Evolutionary conservation across 2,888 invertebrate species (phyloP).

Genomic region (Carabus problematicus): DNA sequence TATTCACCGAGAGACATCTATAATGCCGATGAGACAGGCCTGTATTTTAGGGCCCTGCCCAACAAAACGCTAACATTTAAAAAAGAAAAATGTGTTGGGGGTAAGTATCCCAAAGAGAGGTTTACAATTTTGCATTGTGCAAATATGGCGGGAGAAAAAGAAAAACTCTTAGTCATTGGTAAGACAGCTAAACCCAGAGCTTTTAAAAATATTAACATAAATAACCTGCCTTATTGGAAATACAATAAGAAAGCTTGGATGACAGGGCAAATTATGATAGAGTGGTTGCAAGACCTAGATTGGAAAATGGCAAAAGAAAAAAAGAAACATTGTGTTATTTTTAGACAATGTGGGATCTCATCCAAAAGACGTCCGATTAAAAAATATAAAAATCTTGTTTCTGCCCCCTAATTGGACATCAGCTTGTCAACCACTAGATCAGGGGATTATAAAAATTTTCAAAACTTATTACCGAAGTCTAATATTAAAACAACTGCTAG

Average conservation of each 20-base stretch:
- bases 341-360: slow-evolving; percentile 34
- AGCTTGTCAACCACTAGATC: slow-evolving; percentile 11
- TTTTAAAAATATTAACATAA: slow-evolving; percentile 33
- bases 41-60: not conserved
- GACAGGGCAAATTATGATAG: slow-evolving; percentile 13
- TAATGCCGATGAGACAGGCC: not conserved
- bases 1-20: not conserved
- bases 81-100: no score
- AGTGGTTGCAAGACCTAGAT: slow-evolving; percentile 24
- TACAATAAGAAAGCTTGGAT: slow-evolving; percentile 29
- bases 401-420: slow-evolving; percentile 40
- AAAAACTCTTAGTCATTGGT: not conserved
- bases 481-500: no score
- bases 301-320: slow-evolving; percentile 12
- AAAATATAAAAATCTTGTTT: slow-evolving; percentile 31
- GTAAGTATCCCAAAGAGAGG: not conserved
- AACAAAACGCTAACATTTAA: slow-evolving; percentile 2
- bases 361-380: slow-evolving; percentile 21
- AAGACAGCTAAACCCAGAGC: slow-evolving; percentile 22
- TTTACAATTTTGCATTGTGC: not conserved
- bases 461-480: slow-evolving; percentile 39
- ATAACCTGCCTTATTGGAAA: slow-evolving; percentile 37
- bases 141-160: not conserved
- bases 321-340: no score
- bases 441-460: slow-evolving; percentile 37